Conservation (phyloP, 2,113 vertebrate genomes). For the Progne subis region DNA sequence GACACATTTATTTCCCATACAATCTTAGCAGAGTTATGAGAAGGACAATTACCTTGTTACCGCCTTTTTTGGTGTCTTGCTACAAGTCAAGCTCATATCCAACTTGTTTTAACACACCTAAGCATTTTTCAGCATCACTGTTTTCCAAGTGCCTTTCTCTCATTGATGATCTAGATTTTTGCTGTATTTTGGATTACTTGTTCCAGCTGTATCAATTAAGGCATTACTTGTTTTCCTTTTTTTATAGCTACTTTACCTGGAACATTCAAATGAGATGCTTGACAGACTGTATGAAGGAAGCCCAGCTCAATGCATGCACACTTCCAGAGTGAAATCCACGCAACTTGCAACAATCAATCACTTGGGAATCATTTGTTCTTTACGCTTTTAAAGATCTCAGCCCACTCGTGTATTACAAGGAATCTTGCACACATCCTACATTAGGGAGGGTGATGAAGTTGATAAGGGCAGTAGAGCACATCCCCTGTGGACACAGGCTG, state of each 20-base stretch:
- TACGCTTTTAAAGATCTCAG: neutral
- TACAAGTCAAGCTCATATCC: neutral
- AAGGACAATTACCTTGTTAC: constrained; percentile 4
- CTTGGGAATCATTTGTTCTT: neutral
- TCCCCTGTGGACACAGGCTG: neutral
- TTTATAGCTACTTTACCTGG: neutral
- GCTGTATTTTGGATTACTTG: neutral
- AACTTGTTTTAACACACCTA: constrained; percentile 19
- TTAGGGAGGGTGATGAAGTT: neutral
- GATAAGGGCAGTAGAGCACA: neutral
- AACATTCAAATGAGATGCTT: neutral
- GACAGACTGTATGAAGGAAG: neutral
- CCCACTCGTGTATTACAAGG: neutral
- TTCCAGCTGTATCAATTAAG: neutral
- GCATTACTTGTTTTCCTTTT: neutral
- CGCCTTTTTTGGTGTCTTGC: neutral
- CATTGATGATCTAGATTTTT: constrained; percentile 1
- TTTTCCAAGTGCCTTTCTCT: neutral
- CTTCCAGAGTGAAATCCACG: neutral
- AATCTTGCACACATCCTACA: neutral
- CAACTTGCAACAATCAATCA: neutral
- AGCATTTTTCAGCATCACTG: constrained; percentile 12
- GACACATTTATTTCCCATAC: constrained; percentile 29
- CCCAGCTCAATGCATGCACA: neutral
- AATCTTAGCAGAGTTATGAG: constrained; percentile 14